Evolutionary conservation across 1,140 invertebrate species (phyloP), one percentile per base, ranked within the genome.

Genomic region (Euura lappo): DNA sequence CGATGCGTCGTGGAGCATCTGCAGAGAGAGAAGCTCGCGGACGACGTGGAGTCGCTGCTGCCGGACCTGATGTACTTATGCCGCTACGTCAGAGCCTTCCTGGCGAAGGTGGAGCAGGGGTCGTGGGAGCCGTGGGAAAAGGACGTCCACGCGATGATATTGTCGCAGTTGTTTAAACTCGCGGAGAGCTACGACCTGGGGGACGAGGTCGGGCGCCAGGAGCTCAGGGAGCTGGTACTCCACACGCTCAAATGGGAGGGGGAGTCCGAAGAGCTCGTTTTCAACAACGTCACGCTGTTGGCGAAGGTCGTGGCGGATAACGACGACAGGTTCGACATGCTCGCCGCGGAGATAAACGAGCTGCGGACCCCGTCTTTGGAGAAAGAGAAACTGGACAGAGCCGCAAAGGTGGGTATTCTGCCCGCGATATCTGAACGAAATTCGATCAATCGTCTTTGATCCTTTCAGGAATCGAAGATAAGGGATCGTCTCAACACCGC

Each of bases 311-410:
- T 85, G 74, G 88, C 79, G 45, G 84, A 84, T 74, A 74, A 86
- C 7, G 81, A 86, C n/a, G 77, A 76, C 7, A 84, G 90, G 76
- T 76, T 90, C 1, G 80, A 80, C 44, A 78, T 84, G 11, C 77
- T 93, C 51, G 89, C 90, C 28, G 90, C 92, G 75, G 86, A 91
- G 45, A 91, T 93, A 7, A 90, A 91, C 44, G 92, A 93, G 73
- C 89, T 92, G 4, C 81, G 90, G 72, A 88, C 91, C 77, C 91
- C 91, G 13, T 86, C 89, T 44, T 86, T 85, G 28, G 83, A 82
- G 28, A 28, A 28, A 28, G 28, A 66, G 4, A 77, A 71, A 68
- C 46, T 45, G 8, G 7, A 76, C 83, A 4, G 78, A 81, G 7
- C 79, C 83, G 10, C 76, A 86, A 60, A 70, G n/a, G n/a, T n/a